phyloP scores from a whole-genome alignment of 2,113 vertebrate genomes.

The Sylvicapra grimmia region DNA sequence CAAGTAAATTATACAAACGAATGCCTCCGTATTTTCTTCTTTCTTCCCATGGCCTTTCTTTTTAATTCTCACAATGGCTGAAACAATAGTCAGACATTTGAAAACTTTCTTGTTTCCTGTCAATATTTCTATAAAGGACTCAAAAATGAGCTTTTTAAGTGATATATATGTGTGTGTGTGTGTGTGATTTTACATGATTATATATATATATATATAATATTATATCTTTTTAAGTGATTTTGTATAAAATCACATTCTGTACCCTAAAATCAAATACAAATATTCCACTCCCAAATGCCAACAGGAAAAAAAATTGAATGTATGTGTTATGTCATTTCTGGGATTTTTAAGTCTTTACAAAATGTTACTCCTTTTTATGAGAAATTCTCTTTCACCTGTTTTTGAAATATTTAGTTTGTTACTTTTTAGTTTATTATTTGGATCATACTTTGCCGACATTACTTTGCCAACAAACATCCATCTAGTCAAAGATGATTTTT shows the following conservation, averaged over 20 bases:
- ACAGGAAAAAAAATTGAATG: background rate
- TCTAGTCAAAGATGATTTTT: background rate
- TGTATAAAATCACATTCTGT: background rate
- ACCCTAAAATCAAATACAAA: background rate
- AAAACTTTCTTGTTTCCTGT: background rate
- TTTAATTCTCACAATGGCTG: background rate
- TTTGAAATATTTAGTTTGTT: background rate
- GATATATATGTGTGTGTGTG: rapidly evolving
- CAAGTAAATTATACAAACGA: background rate
- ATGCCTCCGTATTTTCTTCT: background rate
- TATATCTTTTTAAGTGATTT: background rate
- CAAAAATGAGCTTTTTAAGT: background rate
- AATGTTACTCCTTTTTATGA: background rate
- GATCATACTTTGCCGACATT: background rate
- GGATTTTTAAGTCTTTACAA: background rate
- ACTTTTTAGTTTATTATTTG: background rate
- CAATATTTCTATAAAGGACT: background rate
- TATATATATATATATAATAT: background rate
- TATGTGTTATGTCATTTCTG: background rate
- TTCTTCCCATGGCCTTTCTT: background rate
- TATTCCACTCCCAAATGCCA: background rate
- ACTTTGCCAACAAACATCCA: background rate
- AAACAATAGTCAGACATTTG: background rate
- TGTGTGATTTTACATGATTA: background rate
- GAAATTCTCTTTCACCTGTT: background rate